Percentiles rank a stretch among this genome's conserved stretches.
Conservation (phyloP, 2,888 invertebrate genomes). For the Plemyria rubiginata region DNA sequence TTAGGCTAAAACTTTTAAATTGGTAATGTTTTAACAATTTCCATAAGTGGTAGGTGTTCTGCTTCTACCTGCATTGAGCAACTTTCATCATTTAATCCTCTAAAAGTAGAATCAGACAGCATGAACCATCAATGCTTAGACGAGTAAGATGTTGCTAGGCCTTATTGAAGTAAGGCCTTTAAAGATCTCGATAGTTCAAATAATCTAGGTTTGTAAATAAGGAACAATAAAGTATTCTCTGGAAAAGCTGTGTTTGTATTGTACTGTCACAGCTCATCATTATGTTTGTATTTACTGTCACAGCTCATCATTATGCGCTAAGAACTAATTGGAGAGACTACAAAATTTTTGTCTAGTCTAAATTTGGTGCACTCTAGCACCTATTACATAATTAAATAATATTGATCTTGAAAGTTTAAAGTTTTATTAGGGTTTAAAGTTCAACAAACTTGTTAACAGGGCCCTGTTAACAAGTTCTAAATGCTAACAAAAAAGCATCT, state of each 20-base stretch:
- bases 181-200: conserved; percentile 48
- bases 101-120: conserved; percentile 33
- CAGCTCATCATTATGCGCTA: neutral
- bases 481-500: too few relatives aligned
- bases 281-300: conserved; percentile 34
- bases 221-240: conserved; percentile 45
- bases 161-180: conserved; percentile 36
- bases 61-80: conserved; percentile 38
- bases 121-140: conserved; percentile 35
- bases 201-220: conserved; percentile 45
- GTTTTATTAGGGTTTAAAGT: too few relatives aligned
- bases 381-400: conserved; percentile 3
- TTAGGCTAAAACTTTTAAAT: conserved; percentile 48
- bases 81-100: conserved; percentile 28
- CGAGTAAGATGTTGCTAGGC: conserved; percentile 34
- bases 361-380: neutral
- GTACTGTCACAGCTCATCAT: neutral
- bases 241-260: conserved; percentile 36
- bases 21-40: conserved; percentile 51
- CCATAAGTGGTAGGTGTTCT: conserved; percentile 38
- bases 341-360: neutral
- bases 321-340: neutral
- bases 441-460: conserved; percentile 9
- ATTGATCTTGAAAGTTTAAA: too few relatives aligned
- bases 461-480: too few relatives aligned